These are phyloP conservation scores for Labeo rohita DNA, from an alignment of 2,113 vertebrate species.

Conservation along the genomic window DNA sequence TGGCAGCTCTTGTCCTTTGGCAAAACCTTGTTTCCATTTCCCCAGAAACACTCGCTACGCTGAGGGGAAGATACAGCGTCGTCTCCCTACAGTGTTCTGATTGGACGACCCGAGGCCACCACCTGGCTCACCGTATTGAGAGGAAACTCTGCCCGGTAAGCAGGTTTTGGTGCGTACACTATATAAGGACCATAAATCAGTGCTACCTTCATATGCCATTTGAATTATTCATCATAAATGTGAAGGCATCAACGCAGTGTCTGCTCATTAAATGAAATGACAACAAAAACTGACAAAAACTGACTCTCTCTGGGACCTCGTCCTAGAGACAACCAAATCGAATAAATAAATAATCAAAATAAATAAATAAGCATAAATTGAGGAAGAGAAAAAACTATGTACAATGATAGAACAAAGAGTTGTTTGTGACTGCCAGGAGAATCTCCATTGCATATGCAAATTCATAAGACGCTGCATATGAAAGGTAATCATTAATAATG, in stretches of 20 bases:
- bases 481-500: constrained; percentile 52
- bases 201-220: neutral
- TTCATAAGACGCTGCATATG: neutral
- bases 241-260: constrained; percentile 28
- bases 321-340: constrained; percentile 11
- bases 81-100: constrained; percentile 24
- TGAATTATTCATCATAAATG: constrained; percentile 50
- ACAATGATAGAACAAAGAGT: constrained; percentile 23
- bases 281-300: constrained; percentile 41
- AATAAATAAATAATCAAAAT: constrained; percentile 40
- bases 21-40: constrained; percentile 11
- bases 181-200: constrained; percentile 50
- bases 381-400: neutral
- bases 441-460: constrained; percentile 40
- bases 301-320: neutral
- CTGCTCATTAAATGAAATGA: constrained; percentile 46
- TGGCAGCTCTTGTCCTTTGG: constrained; percentile 28
- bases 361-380: constrained; percentile 25
- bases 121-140: constrained; percentile 35
- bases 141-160: constrained; percentile 43
- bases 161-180: constrained; percentile 1
- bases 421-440: constrained; percentile 42
- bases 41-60: constrained; percentile 8
- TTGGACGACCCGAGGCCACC: constrained; percentile 34
- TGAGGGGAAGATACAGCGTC: constrained; percentile 11